Conservation (phyloP, 2,797 vertebrate species). For the Cirrhinus mrigala region DNA sequence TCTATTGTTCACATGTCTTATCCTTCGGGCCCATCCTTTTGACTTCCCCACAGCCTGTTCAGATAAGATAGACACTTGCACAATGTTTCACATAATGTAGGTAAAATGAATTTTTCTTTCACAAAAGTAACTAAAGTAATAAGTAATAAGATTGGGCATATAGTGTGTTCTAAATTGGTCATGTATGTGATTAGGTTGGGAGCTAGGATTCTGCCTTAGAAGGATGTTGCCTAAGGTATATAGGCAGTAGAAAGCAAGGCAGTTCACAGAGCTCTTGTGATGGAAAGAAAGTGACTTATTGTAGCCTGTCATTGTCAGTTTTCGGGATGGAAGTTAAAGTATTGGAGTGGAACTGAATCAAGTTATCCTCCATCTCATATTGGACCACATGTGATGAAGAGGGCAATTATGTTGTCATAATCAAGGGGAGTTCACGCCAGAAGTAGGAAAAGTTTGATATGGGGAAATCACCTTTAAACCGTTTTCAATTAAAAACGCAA, state of each 20-base stretch:
- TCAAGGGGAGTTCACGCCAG: neutral
- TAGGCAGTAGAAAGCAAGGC: too few species aligned
- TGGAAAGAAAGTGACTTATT: neutral
- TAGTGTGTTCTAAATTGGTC: neutral
- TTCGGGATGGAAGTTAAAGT: neutral
- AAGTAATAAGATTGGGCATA: neutral
- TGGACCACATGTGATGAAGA: slow-evolving; percentile 4
- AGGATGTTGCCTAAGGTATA: neutral
- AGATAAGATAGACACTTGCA: too few species aligned
- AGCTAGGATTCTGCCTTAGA: too few species aligned
- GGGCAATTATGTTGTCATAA: slow-evolving; percentile 41
- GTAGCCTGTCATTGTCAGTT: neutral
- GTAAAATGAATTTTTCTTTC: too few species aligned
- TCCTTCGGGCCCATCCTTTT: too few species aligned
- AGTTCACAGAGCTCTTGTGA: neutral
- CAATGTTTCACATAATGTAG: too few species aligned
- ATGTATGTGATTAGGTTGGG: too few species aligned
- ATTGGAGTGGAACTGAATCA: slow-evolving; percentile 22
- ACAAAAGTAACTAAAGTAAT: too few species aligned
- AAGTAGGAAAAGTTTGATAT: slow-evolving; percentile 15
- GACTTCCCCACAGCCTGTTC: too few species aligned
- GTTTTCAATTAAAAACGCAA: neutral
- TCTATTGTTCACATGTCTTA: too few species aligned
- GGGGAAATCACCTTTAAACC: slow-evolving; percentile 5
- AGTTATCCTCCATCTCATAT: slow-evolving; percentile 22